phyloP scores from a whole-genome alignment of 2,797 vertebrate genomes.

The Emydoidea blandingii region DNA sequence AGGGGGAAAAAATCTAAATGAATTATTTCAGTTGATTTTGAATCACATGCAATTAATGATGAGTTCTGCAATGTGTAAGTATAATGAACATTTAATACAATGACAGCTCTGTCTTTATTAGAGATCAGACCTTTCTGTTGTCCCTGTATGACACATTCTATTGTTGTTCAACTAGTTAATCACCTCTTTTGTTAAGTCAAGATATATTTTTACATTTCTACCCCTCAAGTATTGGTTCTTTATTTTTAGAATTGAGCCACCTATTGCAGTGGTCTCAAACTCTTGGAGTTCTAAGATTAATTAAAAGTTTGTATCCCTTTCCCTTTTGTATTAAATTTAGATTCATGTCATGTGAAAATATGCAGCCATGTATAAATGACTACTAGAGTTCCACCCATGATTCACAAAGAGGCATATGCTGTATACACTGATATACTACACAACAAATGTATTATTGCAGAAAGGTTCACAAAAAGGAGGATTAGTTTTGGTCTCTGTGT shows the following conservation, averaged over 20 bases:
- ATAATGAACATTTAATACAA: neutral
- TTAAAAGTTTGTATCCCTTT: constrained; percentile 35
- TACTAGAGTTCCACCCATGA: neutral
- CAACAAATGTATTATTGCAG: neutral
- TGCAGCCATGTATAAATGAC: constrained; percentile 58
- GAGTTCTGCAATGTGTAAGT: neutral
- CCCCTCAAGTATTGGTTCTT: neutral
- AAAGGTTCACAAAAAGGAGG: neutral
- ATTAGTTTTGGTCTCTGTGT: neutral
- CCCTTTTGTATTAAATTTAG: constrained; percentile 56
- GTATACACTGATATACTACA: constrained; percentile 1
- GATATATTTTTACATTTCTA: constrained; percentile 6
- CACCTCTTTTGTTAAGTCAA: neutral
- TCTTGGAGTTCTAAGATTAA: neutral
- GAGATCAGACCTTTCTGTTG: neutral
- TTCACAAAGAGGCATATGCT: constrained; percentile 22
- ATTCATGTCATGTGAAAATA: constrained; percentile 56
- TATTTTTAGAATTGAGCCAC: constrained; percentile 22
- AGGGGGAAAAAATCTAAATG: neutral
- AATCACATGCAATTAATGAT: constrained; percentile 13
- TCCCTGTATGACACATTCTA: neutral
- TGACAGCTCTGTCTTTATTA: constrained; percentile 4
- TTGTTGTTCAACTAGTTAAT: constrained; percentile 11
- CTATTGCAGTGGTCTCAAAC: constrained; percentile 19
- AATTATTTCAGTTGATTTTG: constrained; percentile 25